A percentile compares a stretch with the other conserved stretches of the same genome.
These are phyloP conservation scores for Ladona fulva DNA, from an alignment of 1,140 invertebrate genomes.

Conservation along the genomic window DNA sequence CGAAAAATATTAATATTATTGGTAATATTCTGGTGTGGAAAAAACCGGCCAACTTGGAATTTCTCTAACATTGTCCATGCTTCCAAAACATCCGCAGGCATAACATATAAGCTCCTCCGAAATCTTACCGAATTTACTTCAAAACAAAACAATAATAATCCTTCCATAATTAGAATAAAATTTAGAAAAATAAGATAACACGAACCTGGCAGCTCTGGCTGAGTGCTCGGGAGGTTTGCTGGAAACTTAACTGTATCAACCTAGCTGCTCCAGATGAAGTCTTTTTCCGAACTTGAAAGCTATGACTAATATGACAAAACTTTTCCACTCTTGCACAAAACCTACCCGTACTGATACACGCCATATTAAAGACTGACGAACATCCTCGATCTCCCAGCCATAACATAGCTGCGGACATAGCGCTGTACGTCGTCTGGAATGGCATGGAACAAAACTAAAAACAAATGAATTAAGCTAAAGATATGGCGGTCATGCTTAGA, in stretches of 20 bases:
- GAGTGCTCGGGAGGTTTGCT: background rate
- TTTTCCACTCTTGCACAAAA: background rate
- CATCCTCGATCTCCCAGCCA: background rate
- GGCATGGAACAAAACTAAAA: background rate
- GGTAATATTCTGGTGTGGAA: too few relatives aligned
- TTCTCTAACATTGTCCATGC: too few relatives aligned
- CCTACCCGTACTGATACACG: constrained; percentile 7
- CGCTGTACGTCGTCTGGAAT: background rate
- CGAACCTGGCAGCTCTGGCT: background rate
- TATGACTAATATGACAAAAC: background rate
- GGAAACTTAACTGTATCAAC: constrained; percentile 1
- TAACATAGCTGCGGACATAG: background rate
- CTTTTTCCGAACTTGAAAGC: background rate
- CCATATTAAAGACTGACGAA: constrained; percentile 5
- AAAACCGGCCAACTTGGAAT: too few relatives aligned
- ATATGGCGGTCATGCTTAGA: background rate
- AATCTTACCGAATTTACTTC: too few relatives aligned
- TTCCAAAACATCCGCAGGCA: too few relatives aligned
- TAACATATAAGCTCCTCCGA: too few relatives aligned
- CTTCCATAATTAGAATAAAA: background rate
- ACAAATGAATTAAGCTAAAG: background rate
- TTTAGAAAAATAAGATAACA: background rate
- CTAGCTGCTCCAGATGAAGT: background rate
- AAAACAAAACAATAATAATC: too few relatives aligned
- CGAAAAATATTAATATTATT: too few relatives aligned